Percentiles rank a stretch among this genome's conserved stretches.
Evolutionary conservation across 2,113 vertebrate genomes (phyloP).

Genomic region (Otis tarda): DNA sequence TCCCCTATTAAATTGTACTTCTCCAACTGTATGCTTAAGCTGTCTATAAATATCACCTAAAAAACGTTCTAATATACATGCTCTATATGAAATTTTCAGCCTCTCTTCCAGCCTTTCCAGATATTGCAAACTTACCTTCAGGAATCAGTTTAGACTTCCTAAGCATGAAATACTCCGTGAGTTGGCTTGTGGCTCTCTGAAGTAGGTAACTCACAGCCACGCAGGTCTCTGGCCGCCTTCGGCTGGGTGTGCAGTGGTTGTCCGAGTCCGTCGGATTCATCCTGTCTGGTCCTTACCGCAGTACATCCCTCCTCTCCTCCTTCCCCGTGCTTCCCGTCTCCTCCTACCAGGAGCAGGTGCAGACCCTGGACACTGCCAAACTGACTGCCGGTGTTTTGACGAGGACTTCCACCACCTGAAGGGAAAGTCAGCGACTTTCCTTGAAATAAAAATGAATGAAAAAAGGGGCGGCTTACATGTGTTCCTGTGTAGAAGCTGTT

Average conservation of each 20-base stretch:
- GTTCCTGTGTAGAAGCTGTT: background rate
- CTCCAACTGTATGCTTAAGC: slow-evolving; percentile 73
- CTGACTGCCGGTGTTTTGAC: background rate
- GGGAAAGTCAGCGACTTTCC: background rate
- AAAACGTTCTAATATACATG: slow-evolving; percentile 76
- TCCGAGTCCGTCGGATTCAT: background rate
- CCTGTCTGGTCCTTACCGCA: background rate
- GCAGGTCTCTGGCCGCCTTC: background rate
- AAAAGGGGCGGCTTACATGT: background rate
- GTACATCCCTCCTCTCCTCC: background rate
- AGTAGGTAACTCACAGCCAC: background rate
- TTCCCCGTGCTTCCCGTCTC: rapidly evolving
- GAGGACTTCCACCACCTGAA: background rate
- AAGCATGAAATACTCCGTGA: slow-evolving; percentile 34
- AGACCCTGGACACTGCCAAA: background rate
- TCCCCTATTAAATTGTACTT: slow-evolving; percentile 77
- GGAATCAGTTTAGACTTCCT: slow-evolving; percentile 52
- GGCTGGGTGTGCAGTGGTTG: background rate
- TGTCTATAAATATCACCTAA: slow-evolving; percentile 80
- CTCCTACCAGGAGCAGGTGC: background rate
- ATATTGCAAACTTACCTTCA: slow-evolving; percentile 49
- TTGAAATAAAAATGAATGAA: rapidly evolving
- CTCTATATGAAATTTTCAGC: slow-evolving; percentile 69
- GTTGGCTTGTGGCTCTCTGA: background rate
- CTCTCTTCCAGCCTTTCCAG: slow-evolving; percentile 52